Evolutionary conservation across 2,113 vertebrate genomes (phyloP), one percentile per base, ranked within the genome.

Genomic region (Melanotaenia duboulayi): DNA sequence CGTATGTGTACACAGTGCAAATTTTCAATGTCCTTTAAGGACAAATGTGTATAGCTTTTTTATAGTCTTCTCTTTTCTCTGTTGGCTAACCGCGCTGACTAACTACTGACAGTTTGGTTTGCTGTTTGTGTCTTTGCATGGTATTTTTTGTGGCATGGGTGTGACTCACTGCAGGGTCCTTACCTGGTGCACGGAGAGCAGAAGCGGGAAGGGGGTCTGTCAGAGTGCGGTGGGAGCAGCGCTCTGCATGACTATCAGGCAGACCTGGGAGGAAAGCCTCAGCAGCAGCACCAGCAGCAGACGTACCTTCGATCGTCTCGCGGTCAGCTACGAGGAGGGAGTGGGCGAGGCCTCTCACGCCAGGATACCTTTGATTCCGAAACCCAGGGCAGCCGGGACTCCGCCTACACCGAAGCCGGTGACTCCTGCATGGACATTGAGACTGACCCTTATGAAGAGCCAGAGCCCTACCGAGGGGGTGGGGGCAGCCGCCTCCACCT

Each of bases 361-460:
- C 96, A 98, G 83, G 97, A 98, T 92, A 98, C 96, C 62, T 96
- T 97, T 64, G 97, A 98, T 88, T 95, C 94, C 0, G 96, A 97
- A 92, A 95, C 95, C 52, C 95, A 95, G 72, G 97, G 96, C 87
- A 96, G 96, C 92, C 94, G 95, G 56, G 96, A 97, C 87, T 97
- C 97, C 0, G 95, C 96, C 84, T 98, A 97, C 93, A 97, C 95
- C 3, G 97, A 98, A 87, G 95, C 93, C 0, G 95, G 94, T 1
- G 96, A 97, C 89, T 97, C 95, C 76, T 96, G 95, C 91, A 95
- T 96, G 94, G 97, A 97, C 95, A 95, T 97, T 80, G 96, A 98
- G 90, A 97, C 94, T 0, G 97, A 98, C 65, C 96, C 96, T 35
- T 97, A 96, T 0, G 96, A 99, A 84, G 97, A 97, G 67, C 94